These are phyloP conservation scores for Argyresthia goedartella DNA, from an alignment of 2,888 invertebrate genomes.

Conservation along the genomic window DNA sequence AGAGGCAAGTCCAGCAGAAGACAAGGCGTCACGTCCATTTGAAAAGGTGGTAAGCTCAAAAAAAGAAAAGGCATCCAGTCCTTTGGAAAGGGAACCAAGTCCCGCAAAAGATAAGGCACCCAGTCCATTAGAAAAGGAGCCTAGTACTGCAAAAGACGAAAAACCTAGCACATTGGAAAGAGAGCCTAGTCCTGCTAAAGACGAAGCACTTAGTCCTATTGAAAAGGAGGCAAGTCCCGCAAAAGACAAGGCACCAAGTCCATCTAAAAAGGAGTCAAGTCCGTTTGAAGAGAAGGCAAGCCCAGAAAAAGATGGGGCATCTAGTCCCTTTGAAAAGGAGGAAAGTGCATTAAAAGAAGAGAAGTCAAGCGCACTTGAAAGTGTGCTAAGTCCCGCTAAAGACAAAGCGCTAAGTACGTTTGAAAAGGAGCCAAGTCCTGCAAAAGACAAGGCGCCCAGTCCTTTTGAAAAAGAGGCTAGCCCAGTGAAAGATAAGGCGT, in stretches of 20 bases:
- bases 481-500: not conserved
- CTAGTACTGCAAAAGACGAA: not conserved
- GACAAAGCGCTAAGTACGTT: slow-evolving; percentile 9
- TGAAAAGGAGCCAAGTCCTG: not conserved
- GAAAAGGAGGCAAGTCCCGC: not conserved
- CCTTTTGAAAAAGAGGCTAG: not conserved
- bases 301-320: slow-evolving; percentile 10
- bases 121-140: not conserved
- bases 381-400: slow-evolving; percentile 17
- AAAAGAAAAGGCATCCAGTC: too few relatives aligned
- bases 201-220: too few relatives aligned
- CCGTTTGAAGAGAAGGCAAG: not conserved
- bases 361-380: slow-evolving; percentile 18
- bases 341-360: too few relatives aligned
- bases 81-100: too few relatives aligned
- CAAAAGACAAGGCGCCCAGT: not conserved
- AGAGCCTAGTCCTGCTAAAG: not conserved
- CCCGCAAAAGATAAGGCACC: not conserved
- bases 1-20: too few relatives aligned
- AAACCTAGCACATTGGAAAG: not conserved
- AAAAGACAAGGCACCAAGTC: too few relatives aligned
- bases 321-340: slow-evolving; percentile 6
- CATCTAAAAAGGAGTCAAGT: too few relatives aligned
- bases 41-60: too few relatives aligned
- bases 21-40: too few relatives aligned